Conservation (phyloP, 2,888 invertebrate genomes). For the Boloria selene region DNA sequence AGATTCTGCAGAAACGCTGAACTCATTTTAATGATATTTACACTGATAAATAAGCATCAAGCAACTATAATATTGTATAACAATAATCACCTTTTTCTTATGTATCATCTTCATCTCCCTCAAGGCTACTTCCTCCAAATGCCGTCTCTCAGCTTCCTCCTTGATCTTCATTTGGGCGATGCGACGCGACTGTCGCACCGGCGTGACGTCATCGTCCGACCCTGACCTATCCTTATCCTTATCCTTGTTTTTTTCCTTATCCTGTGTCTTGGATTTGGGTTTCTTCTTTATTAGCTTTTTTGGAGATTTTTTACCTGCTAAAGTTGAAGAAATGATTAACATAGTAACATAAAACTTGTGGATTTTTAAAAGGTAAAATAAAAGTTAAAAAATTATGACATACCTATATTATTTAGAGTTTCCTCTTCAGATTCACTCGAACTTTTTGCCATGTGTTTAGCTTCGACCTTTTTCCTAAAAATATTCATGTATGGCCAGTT, state of each 20-base stretch:
- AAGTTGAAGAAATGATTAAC: too few relatives aligned
- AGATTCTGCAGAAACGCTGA: too few relatives aligned
- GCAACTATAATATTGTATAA: not conserved
- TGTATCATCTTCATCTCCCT: constrained; percentile 85
- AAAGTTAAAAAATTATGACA: constrained; percentile 2
- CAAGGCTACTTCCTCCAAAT: constrained; percentile 88
- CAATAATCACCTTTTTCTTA: constrained; percentile 70
- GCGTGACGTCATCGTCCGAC: constrained; percentile 61
- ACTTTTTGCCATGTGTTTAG: constrained; percentile 75
- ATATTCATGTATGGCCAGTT: not conserved
- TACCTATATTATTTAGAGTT: constrained; percentile 74
- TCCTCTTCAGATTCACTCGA: constrained; percentile 80
- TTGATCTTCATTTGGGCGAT: constrained; percentile 94
- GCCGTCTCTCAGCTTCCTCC: constrained; percentile 90
- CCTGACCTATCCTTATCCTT: constrained; percentile 47
- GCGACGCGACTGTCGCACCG: constrained; percentile 90
- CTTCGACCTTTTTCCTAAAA: constrained; percentile 81
- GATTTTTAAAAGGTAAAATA: not conserved
- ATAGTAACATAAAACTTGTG: too few relatives aligned
- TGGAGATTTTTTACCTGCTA: constrained; percentile 62
- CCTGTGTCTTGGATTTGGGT: constrained; percentile 49
- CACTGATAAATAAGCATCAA: too few relatives aligned
- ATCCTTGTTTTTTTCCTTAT: constrained; percentile 47
- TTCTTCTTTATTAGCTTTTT: constrained; percentile 64
- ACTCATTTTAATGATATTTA: too few relatives aligned